A percentile compares a stretch with the other conserved stretches of the same genome.
Evolutionary conservation across 2,888 invertebrate genomes (phyloP).

Genomic region (Timema podura): DNA sequence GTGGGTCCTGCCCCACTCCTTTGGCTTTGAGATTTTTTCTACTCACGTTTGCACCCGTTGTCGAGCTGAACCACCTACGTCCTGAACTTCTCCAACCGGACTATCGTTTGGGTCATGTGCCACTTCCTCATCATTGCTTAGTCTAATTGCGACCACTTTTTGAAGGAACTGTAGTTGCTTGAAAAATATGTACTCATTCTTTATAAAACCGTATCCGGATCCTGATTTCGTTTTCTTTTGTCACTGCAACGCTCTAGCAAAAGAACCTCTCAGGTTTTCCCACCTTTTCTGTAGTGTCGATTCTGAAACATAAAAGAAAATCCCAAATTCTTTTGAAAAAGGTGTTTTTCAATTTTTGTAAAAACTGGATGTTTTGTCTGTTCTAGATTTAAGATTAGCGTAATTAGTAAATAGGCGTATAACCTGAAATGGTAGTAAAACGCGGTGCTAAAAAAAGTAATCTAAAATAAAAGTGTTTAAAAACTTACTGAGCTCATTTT

Average conservation of each 20-base stretch:
- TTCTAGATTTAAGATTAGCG: no score
- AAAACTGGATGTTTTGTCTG: no score
- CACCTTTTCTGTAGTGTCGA: no score
- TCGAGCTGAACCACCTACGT: no score
- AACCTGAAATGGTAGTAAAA: background rate
- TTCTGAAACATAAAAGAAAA: no score
- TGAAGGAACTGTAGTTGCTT: background rate
- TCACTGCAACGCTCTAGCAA: background rate
- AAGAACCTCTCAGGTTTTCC: background rate
- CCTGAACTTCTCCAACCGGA: no score
- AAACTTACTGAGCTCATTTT: background rate
- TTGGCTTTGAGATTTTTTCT: no score
- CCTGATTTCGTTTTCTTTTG: constrained; percentile 2
- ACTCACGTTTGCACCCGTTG: no score
- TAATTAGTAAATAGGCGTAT: background rate
- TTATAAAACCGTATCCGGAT: background rate
- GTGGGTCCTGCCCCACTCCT: no score
- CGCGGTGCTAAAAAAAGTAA: background rate
- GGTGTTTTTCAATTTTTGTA: no score
- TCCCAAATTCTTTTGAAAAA: no score
- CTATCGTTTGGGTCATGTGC: background rate
- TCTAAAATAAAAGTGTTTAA: no score
- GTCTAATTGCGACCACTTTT: background rate
- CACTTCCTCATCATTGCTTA: background rate
- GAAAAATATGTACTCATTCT: constrained; percentile 7